Conservation (phyloP, 1,140 invertebrate species). For the Temnothorax curvispinosus region DNA sequence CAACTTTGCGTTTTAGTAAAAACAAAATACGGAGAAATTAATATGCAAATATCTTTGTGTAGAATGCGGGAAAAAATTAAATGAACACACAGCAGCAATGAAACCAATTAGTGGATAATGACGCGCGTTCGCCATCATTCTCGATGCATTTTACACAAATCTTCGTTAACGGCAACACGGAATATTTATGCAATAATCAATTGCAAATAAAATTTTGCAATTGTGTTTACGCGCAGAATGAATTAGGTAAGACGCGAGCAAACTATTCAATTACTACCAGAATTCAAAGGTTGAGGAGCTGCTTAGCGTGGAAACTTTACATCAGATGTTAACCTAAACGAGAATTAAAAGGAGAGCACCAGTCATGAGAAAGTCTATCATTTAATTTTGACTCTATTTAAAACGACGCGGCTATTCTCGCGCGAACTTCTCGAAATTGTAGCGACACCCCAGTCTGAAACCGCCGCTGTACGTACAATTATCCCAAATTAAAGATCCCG, state of each 20-base stretch:
- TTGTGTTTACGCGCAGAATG: neutral
- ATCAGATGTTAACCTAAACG: neutral
- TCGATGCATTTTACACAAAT: slow-evolving; percentile 14
- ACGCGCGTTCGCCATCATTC: neutral
- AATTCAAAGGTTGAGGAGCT: neutral
- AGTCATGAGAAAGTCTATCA: neutral
- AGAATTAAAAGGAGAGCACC: slow-evolving; percentile 9
- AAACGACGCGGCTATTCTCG: neutral
- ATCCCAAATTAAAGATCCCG: slow-evolving; percentile 14
- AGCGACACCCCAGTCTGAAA: neutral
- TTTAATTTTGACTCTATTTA: neutral
- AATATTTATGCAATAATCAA: slow-evolving; percentile 23
- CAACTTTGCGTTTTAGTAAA: neutral
- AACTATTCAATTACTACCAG: slow-evolving; percentile 1
- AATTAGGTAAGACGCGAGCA: neutral
- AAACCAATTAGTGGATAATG: slow-evolving; percentile 12
- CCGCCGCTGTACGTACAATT: slow-evolving; percentile 3
- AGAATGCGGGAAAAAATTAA: slow-evolving; percentile 5
- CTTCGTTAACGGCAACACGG: neutral
- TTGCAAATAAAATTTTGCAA: neutral
- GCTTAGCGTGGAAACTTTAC: neutral
- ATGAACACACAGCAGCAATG: neutral
- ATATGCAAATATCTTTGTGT: slow-evolving; percentile 1
- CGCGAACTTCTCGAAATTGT: neutral
- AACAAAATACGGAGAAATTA: slow-evolving; percentile 8